Conservation (phyloP, 1,140 invertebrate species). For the Drosophila jambulina region DNA sequence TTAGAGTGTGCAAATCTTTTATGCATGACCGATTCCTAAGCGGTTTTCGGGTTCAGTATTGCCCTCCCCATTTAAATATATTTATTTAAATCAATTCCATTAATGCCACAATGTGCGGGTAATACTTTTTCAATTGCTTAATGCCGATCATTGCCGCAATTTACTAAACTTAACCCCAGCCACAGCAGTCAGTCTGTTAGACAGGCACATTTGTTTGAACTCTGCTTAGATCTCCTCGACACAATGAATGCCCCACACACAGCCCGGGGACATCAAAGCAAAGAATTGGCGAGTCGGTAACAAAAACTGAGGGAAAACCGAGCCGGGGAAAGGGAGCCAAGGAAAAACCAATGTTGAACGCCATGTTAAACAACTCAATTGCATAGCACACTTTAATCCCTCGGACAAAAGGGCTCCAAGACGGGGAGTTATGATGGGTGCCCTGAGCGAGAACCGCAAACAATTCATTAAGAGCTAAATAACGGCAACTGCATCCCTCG, state of each 20-base stretch:
- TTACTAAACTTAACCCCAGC: conserved; percentile 40
- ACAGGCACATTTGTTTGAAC: conserved; percentile 32
- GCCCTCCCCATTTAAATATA: conserved; percentile 48
- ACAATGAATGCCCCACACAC: conserved; percentile 21
- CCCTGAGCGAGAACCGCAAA: conserved; percentile 52
- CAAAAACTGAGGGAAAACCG: conserved; percentile 15
- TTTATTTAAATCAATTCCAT: conserved; percentile 74
- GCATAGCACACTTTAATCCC: conserved; percentile 61
- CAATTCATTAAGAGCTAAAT: conserved; percentile 78
- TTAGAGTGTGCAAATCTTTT: conserved; percentile 77
- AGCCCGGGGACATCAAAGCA: conserved; percentile 35
- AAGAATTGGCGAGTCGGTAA: conserved; percentile 16
- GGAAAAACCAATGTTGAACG: conserved; percentile 63
- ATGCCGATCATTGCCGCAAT: conserved; percentile 37
- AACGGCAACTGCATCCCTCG: conserved; percentile 65
- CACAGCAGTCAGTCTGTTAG: neutral
- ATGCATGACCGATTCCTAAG: conserved; percentile 73
- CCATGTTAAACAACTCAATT: conserved; percentile 80
- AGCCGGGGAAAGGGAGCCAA: neutral
- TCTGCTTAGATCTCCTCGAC: conserved; percentile 42
- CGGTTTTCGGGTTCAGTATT: conserved; percentile 54
- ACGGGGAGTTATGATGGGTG: conserved; percentile 57
- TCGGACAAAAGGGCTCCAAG: conserved; percentile 46
- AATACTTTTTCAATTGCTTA: conserved; percentile 35
- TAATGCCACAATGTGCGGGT: conserved; percentile 64